A percentile compares a stretch with the other conserved stretches of the same genome.
phyloP scores from a whole-genome alignment of 2,113 vertebrate species.

The Neotoma lepida region DNA sequence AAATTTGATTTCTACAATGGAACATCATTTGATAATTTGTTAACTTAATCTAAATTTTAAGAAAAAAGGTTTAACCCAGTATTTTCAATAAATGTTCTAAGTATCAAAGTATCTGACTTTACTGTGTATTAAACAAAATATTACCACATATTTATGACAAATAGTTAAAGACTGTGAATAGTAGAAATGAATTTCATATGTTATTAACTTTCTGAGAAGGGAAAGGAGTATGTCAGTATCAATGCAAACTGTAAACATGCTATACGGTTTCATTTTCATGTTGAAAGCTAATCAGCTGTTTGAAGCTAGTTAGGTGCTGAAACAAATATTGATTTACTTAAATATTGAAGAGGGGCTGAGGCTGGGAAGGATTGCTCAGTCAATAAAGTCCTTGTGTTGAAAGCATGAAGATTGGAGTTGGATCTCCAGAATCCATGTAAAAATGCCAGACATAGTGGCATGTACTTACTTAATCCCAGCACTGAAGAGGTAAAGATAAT shows the following conservation, averaged over 20 bases:
- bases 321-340: conserved; percentile 37
- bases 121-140: conserved; percentile 59
- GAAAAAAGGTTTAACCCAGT: background rate
- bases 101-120: conserved; percentile 49
- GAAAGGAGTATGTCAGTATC: background rate
- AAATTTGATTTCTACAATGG: conserved; percentile 37
- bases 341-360: background rate
- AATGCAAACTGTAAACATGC: conserved; percentile 27
- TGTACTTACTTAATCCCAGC: background rate
- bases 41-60: conserved; percentile 57
- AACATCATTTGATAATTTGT: conserved; percentile 44
- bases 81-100: conserved; percentile 45
- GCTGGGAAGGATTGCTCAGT: background rate
- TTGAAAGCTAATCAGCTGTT: background rate
- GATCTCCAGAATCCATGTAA: background rate
- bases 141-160: conserved; percentile 23
- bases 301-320: conserved; percentile 32
- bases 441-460: background rate
- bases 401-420: background rate
- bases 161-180: conserved; percentile 34
- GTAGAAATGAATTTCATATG: conserved; percentile 45
- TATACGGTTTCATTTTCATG: background rate
- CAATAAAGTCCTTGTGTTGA: background rate
- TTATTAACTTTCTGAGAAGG: conserved; percentile 43
- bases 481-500: background rate